Evolutionary conservation across 2,888 invertebrate genomes (phyloP), one percentile per base, ranked within the genome.

Genomic region (Orthosia incerta): DNA sequence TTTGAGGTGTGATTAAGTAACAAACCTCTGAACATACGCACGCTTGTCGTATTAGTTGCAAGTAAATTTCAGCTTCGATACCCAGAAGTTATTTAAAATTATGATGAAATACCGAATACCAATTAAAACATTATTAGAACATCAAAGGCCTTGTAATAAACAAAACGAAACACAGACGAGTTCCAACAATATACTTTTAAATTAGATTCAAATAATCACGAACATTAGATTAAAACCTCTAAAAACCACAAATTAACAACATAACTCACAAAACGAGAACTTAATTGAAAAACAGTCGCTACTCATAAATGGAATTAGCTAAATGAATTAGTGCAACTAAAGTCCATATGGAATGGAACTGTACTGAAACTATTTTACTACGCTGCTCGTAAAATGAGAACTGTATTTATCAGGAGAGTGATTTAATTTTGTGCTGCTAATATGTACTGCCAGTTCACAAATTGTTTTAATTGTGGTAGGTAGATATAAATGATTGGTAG

Each of bases 291-390:
- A 78, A 74, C 80, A 62, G 74, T 63, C 63, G 31, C 51, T 55
- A 59, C n/a, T 57, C n/a, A 69, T 63, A 64, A 63, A 60, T 75
- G 13, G 59, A 74, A 75, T 71, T 75, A 67, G 69, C 64, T 71
- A 67, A 84, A 70, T 74, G 46, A 76, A 83, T 83, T 84, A 79
- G 64, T 70, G 61, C 64, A 73, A 76, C 67, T 76, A 61, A 57
- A 59, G 50, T 73, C 59, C 57, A 70, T 68, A 74, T 62, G 45
- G 23, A 62, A 60, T 26, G 26, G 23, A 62, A 60, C 46, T 20
- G 59, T 65, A 59, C 67, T 63, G 26, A 73, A 80, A 74, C 76
- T 69, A 74, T 64, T 83, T 79, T 68, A 73, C 72, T 65, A 73
- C 45, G 20, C 48, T 45, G 51, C 57, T 60, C 46, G 71, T 70